Conservation (phyloP, 2,113 vertebrate genomes). For the Eulemur macaco region DNA sequence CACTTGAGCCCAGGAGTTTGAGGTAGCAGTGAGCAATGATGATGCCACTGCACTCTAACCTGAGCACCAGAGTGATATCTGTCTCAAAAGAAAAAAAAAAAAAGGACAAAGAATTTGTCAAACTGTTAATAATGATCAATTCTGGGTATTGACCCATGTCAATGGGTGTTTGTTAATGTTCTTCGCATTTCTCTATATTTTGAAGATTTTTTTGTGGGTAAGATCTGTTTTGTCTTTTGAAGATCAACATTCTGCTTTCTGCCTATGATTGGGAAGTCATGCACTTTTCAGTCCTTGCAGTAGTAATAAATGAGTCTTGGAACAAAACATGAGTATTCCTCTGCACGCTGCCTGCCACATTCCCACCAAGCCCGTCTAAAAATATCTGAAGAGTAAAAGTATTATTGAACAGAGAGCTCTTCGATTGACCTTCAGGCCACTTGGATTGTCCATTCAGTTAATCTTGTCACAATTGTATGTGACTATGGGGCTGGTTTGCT, state of each 20-base stretch:
- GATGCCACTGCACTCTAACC: too few species aligned
- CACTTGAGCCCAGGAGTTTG: too few species aligned
- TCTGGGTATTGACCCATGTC: neutral
- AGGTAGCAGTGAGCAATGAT: too few species aligned
- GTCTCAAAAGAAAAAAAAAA: too few species aligned
- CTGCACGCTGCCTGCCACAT: neutral
- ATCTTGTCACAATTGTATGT: constrained; percentile 43
- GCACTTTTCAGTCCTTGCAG: constrained; percentile 47
- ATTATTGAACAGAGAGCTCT: neutral
- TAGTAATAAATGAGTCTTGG: constrained; percentile 37
- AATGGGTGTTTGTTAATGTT: neutral
- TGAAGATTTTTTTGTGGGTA: neutral
- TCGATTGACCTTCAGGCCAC: constrained; percentile 25
- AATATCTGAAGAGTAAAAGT: constrained; percentile 52
- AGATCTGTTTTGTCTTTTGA: neutral
- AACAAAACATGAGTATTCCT: constrained; percentile 35
- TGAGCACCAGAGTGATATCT: too few species aligned
- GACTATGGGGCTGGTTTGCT: constrained; percentile 58
- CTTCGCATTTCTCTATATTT: constrained; percentile 2
- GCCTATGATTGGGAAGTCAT: neutral
- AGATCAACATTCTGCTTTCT: neutral
- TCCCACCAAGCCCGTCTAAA: constrained; percentile 36
- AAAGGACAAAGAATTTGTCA: neutral
- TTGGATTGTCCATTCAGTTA: constrained; percentile 42
- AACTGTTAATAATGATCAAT: neutral